Conservation (phyloP, 2,888 invertebrate genomes). For the Drosophila kuntzei region DNA sequence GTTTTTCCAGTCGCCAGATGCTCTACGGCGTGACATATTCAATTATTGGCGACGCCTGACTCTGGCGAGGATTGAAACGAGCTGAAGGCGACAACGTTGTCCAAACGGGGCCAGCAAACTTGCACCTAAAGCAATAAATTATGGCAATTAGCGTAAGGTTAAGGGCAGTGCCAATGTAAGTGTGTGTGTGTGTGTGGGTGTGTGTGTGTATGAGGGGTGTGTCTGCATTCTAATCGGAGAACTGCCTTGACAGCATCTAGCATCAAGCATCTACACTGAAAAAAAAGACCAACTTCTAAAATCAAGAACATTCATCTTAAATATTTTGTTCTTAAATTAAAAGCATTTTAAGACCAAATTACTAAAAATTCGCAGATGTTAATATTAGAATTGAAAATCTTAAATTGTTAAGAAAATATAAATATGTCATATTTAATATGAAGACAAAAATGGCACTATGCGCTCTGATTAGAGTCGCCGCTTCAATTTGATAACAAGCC, state of each 20-base stretch:
- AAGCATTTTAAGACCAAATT: too few relatives aligned
- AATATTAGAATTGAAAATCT: too few relatives aligned
- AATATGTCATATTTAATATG: too few relatives aligned
- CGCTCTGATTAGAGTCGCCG: too few relatives aligned
- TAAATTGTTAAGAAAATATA: too few relatives aligned
- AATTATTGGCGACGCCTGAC: constrained; percentile 55
- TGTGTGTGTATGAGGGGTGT: constrained; percentile 16
- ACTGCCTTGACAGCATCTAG: constrained; percentile 7
- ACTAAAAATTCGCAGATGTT: too few relatives aligned
- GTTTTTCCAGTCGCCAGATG: constrained; percentile 27
- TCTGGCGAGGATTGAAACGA: constrained; percentile 31
- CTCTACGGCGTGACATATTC: constrained; percentile 55
- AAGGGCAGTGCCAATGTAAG: constrained; percentile 32
- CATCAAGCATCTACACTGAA: constrained; percentile 6
- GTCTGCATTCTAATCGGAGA: constrained; percentile 27
- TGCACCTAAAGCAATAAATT: constrained; percentile 75
- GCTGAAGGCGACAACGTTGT: constrained; percentile 1
- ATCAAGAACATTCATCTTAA: too few relatives aligned
- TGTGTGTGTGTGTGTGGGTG: constrained; percentile 1
- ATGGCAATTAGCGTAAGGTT: constrained; percentile 73
- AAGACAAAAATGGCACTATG: too few relatives aligned
- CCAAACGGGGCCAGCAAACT: constrained; percentile 39
- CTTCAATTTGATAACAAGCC: too few relatives aligned
- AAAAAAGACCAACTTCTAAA: too few relatives aligned
- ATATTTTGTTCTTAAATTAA: too few relatives aligned